Base-by-base conservation (phyloP, 2,888 invertebrate species). In the Formica aserva region DNA sequence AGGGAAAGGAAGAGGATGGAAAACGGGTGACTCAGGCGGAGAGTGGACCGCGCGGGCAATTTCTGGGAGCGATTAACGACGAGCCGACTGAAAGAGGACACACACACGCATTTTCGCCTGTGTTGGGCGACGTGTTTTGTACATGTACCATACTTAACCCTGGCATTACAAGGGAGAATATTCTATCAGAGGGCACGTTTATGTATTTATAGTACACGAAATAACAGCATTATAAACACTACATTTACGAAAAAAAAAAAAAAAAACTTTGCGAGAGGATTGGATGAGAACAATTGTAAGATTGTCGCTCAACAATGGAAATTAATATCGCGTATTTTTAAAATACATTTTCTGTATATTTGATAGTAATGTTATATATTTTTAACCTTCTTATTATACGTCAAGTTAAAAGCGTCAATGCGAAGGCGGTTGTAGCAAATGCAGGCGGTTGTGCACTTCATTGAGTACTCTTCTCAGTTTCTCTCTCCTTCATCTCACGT, bases 51-150 rank as follows among this genome's bases (percentile, higher is more conserved):
- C 48, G 66, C 83, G 83, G 87, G 90, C 89, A 87, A 91, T 91
- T 88, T 90, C 88, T 88, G 88, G 87, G 89, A 86, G 84, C 89
- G 90, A 91, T 93, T 91, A 91, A 92, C 87, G 88, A 86, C 80
- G 57, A 77, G 66, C 60, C 45, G 69, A 72, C 72, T 55, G 38
- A 82, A 63, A 80, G 62, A 41, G 29, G 57, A 71, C 60, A 67
- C 75, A 67, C 75, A 62, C 74, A 35, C 66, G 45, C 60, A 62
- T 67, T 62, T 78, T 78, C 45, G 71, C n/a, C 32, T 60, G 78
- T 78, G 78, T 78, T 35, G 41, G n/a, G 6, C 41, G 29, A 29
- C 69, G 32, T 22, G 41, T 69, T 71, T 38, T 69, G 45, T 78
- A 29, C 57, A 57, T 60, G 78, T 78, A 45, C 35, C 71, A 45